Evolutionary conservation across 1,140 invertebrate species (phyloP).

Genomic region (Adoxophyes honmai): DNA sequence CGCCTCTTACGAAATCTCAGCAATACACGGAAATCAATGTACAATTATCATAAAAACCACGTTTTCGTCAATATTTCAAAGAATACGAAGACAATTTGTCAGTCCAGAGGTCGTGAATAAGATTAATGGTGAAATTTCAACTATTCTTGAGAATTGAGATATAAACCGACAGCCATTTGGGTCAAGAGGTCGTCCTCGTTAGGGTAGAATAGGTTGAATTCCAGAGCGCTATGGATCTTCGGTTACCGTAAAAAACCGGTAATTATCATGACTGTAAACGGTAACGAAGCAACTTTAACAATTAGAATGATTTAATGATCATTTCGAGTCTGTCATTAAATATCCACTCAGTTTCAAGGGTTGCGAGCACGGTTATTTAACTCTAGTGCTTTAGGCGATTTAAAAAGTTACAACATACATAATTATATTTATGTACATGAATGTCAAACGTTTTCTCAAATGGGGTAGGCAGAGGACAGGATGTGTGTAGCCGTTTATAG

Average conservation of each 20-base stretch:
- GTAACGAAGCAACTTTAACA: neutral
- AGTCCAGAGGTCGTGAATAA: conserved; percentile 1
- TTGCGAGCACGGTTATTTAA: too few species aligned
- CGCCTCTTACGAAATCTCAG: too few species aligned
- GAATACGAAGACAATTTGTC: neutral
- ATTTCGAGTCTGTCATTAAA: conserved; percentile 1
- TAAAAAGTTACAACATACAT: too few species aligned
- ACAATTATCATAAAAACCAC: too few species aligned
- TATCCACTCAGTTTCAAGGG: neutral
- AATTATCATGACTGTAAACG: neutral
- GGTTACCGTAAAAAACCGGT: conserved; percentile 4
- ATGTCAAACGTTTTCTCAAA: too few species aligned
- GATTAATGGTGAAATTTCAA: conserved; percentile 14
- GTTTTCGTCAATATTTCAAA: neutral
- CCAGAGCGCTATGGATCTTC: neutral
- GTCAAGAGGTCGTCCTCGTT: conserved; percentile 13
- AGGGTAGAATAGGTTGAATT: neutral
- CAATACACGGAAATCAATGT: too few species aligned
- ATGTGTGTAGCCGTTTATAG: too few species aligned
- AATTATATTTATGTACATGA: too few species aligned
- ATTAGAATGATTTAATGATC: conserved; percentile 6
- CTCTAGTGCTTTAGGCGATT: too few species aligned
- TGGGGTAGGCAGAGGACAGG: too few species aligned
- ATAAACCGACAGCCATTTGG: conserved; percentile 12
- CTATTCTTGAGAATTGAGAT: conserved; percentile 14